Conservation (phyloP, 2,113 vertebrate species). For the Sminthopsis crassicaudata region DNA sequence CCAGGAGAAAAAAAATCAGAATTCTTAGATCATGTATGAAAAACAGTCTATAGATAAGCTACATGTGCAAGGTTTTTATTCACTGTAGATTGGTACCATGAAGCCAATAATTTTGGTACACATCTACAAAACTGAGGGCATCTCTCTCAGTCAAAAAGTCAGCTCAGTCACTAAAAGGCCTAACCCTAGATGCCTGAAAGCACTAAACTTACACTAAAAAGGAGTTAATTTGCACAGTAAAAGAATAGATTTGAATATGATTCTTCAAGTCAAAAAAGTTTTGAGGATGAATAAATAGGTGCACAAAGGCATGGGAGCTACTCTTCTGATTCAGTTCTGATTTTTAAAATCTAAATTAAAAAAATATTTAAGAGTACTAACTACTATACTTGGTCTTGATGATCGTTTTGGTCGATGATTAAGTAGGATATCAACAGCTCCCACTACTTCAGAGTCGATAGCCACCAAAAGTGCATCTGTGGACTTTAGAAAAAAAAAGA, state of each 20-base stretch:
- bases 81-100: not conserved
- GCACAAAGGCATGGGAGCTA: conserved; percentile 58
- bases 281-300: conserved; percentile 58
- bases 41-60: conserved; percentile 8
- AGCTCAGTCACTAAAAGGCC: not conserved
- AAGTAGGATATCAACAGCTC: conserved; percentile 97
- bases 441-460: conserved; percentile 98
- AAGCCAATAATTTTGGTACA: conserved; percentile 55
- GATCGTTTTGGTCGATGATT: conserved; percentile 96
- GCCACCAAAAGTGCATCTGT: conserved; percentile 97
- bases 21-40: conserved; percentile 27
- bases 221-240: conserved; percentile 42
- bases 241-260: conserved; percentile 43
- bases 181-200: conserved; percentile 29
- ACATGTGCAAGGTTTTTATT: not conserved
- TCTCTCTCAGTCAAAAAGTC: conserved; percentile 20
- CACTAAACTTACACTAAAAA: conserved; percentile 63
- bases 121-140: conserved; percentile 53
- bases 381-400: conserved; percentile 96
- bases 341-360: conserved; percentile 53
- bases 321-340: conserved; percentile 37
- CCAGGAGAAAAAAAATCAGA: conserved; percentile 7
- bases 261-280: conserved; percentile 62
- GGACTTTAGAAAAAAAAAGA: conserved; percentile 87
- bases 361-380: conserved; percentile 84